Evolutionary conservation across 2,888 invertebrate species (phyloP).

Genomic region (Hyalella azteca): DNA sequence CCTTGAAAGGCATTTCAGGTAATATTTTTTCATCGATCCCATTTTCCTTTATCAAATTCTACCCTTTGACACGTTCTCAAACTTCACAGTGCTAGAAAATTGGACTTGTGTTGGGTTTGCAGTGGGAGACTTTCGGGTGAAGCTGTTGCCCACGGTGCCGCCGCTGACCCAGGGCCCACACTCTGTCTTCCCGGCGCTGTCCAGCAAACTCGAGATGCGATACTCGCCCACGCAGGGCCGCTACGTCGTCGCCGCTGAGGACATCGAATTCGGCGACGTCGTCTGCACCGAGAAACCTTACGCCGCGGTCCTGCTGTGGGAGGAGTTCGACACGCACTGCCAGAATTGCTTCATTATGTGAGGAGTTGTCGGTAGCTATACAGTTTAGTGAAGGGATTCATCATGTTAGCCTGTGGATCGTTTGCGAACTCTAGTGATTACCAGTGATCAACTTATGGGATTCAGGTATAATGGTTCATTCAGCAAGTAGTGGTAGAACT

Average conservation of each 20-base stretch:
- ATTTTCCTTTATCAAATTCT: not conserved
- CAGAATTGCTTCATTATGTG: slow-evolving; percentile 60
- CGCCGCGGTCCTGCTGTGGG: slow-evolving; percentile 60
- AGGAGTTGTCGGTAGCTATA: slow-evolving; percentile 48
- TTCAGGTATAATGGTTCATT: too few relatives aligned
- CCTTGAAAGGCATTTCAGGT: not conserved
- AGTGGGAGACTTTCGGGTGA: slow-evolving; percentile 10
- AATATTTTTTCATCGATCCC: not conserved
- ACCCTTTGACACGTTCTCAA: too few relatives aligned
- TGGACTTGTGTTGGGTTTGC: not conserved
- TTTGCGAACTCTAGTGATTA: too few relatives aligned
- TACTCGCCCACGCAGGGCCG: slow-evolving; percentile 58
- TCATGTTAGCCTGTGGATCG: not conserved
- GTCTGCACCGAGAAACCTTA: slow-evolving; percentile 60
- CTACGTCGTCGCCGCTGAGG: slow-evolving; percentile 60
- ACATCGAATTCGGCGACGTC: slow-evolving; percentile 60
- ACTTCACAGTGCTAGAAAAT: not conserved
- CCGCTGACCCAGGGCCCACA: slow-evolving; percentile 42
- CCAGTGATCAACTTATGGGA: too few relatives aligned
- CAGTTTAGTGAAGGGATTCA: not conserved
- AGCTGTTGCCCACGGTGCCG: slow-evolving; percentile 45
- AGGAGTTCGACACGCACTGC: slow-evolving; percentile 60
- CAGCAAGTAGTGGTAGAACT: not conserved
- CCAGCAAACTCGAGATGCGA: slow-evolving; percentile 45
- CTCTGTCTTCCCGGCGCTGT: slow-evolving; percentile 45